These are phyloP conservation scores for Macroramphosus scolopax DNA, from an alignment of 2,797 vertebrate genomes.

Conservation along the genomic window DNA sequence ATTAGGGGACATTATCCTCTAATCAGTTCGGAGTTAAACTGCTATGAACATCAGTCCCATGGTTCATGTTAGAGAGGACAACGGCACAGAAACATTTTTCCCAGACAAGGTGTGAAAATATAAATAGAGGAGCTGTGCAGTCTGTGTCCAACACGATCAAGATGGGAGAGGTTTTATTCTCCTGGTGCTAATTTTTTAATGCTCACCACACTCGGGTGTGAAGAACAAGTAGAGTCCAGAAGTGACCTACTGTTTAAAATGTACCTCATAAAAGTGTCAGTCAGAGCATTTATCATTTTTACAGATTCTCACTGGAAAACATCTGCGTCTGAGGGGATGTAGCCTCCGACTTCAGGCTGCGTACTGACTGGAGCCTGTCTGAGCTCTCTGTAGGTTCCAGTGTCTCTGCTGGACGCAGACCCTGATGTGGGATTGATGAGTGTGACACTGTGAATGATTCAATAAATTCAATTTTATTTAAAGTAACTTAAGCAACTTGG, in stretches of 20 bases:
- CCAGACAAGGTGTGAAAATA: too few relatives aligned
- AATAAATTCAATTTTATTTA: too few relatives aligned
- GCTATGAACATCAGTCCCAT: too few relatives aligned
- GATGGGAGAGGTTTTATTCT: constrained; percentile 48
- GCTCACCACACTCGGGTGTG: constrained; percentile 30
- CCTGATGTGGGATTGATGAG: too few relatives aligned
- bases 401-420: too few relatives aligned
- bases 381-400: too few relatives aligned
- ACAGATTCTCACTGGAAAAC: constrained; percentile 30
- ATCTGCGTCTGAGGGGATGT: constrained; percentile 16
- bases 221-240: constrained; percentile 32
- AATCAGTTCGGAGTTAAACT: too few relatives aligned
- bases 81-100: too few relatives aligned
- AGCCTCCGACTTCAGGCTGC: constrained; percentile 13
- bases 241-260: constrained; percentile 46
- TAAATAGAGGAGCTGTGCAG: constrained; percentile 30
- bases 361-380: too few relatives aligned
- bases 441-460: too few relatives aligned
- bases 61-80: too few relatives aligned
- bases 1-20: background rate
- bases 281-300: constrained; percentile 42
- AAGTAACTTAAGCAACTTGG: too few relatives aligned
- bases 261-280: constrained; percentile 50
- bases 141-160: constrained; percentile 53
- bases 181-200: constrained; percentile 38